These are phyloP conservation scores for Drosophila sturtevanti DNA, from an alignment of 1,140 invertebrate genomes.

Conservation along the genomic window DNA sequence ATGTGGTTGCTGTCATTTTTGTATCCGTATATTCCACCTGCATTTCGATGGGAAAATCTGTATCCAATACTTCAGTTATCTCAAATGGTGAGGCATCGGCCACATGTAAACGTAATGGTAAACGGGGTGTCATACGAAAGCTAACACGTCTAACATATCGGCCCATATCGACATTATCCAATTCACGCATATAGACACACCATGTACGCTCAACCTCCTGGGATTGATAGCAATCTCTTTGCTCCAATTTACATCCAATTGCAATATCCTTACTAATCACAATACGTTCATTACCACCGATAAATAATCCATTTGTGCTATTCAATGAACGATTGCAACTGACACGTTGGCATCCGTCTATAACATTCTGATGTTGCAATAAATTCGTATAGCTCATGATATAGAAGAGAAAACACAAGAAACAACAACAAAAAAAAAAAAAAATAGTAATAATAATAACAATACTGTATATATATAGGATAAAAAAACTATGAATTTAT, in stretches of 20 bases:
- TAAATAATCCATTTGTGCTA: background rate
- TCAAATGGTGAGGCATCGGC: slow-evolving; percentile 62
- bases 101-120: slow-evolving; percentile 60
- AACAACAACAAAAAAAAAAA: too few species aligned
- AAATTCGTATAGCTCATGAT: slow-evolving; percentile 42
- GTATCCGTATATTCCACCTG: slow-evolving; percentile 55
- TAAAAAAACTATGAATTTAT: background rate
- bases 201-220: slow-evolving; percentile 59
- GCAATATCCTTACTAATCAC: slow-evolving; percentile 51
- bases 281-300: background rate
- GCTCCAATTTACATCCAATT: slow-evolving; percentile 54
- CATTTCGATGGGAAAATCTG: slow-evolving; percentile 61
- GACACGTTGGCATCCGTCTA: slow-evolving; percentile 47
- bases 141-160: slow-evolving; percentile 52
- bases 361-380: slow-evolving; percentile 24
- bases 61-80: slow-evolving; percentile 59
- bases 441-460: too few species aligned
- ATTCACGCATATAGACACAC: slow-evolving; percentile 53
- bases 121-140: slow-evolving; percentile 60
- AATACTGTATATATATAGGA: too few species aligned
- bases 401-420: background rate
- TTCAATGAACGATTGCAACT: slow-evolving; percentile 40
- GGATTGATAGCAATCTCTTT: slow-evolving; percentile 43
- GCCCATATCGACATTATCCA: slow-evolving; percentile 36
- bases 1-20: slow-evolving; percentile 53